Percentiles rank a stretch among this genome's conserved stretches.
These are phyloP conservation scores for Drosophila bifasciata DNA, from an alignment of 1,140 invertebrate genomes.

Conservation along the genomic window DNA sequence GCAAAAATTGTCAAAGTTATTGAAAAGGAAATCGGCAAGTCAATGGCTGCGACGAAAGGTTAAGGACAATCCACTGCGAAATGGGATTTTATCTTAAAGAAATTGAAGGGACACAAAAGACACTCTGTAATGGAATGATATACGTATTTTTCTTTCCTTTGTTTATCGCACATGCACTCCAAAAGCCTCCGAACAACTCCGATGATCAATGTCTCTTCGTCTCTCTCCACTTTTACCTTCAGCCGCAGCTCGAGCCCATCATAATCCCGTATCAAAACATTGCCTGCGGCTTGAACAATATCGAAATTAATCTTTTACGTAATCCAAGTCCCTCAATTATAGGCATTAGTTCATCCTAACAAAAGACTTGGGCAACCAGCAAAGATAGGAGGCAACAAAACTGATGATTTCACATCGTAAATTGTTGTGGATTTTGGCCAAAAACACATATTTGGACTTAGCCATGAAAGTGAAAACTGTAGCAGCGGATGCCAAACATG, in stretches of 20 bases:
- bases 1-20: slow-evolving; percentile 53
- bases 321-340: slow-evolving; percentile 64
- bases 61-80: slow-evolving; percentile 55
- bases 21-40: slow-evolving; percentile 55
- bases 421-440: slow-evolving; percentile 61
- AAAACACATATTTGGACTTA: slow-evolving; percentile 34
- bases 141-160: slow-evolving; percentile 5
- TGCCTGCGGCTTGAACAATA: slow-evolving; percentile 19
- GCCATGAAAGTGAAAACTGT: slow-evolving; percentile 71
- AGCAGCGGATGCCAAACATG: slow-evolving; percentile 59
- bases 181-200: not conserved
- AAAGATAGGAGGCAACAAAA: slow-evolving; percentile 44
- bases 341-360: slow-evolving; percentile 68
- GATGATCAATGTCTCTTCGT: slow-evolving; percentile 12
- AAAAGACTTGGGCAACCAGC: slow-evolving; percentile 31
- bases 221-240: slow-evolving; percentile 15
- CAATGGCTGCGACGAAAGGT: slow-evolving; percentile 62
- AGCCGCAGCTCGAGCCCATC: not conserved
- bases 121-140: too few relatives aligned
- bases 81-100: not conserved
- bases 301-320: slow-evolving; percentile 58
- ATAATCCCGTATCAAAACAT: slow-evolving; percentile 45
- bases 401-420: slow-evolving; percentile 63
- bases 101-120: slow-evolving; percentile 6
- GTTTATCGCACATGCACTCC: slow-evolving; percentile 1